These are phyloP conservation scores for Drosophila pandora DNA, from an alignment of 1,140 invertebrate species.

Conservation along the genomic window DNA sequence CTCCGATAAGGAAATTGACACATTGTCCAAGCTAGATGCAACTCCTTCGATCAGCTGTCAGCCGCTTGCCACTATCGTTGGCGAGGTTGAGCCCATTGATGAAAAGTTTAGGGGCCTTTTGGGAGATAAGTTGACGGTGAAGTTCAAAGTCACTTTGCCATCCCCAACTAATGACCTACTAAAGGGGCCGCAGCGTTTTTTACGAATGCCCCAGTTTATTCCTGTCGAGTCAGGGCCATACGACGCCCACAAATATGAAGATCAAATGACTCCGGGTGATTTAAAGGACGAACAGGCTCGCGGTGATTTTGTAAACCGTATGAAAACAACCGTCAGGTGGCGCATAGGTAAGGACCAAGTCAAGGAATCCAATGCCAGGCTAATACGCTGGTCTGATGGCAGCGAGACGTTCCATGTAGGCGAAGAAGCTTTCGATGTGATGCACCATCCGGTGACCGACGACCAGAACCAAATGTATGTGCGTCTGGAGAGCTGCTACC, in stretches of 20 bases:
- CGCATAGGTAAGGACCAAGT: conserved; percentile 9
- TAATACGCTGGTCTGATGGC: conserved; percentile 57
- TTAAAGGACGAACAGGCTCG: conserved; percentile 22
- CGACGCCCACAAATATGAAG: not conserved
- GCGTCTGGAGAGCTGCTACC: conserved; percentile 28
- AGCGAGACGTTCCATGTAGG: conserved; percentile 59
- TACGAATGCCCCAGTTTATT: conserved; percentile 45
- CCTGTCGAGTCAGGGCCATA: conserved; percentile 18
- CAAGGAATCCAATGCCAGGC: conserved; percentile 50
- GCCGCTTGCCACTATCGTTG: too few relatives aligned
- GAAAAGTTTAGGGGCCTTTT: not conserved
- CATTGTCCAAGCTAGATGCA: not conserved
- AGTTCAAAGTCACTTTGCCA: conserved; percentile 38
- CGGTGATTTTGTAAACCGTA: conserved; percentile 18
- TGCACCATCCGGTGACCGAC: conserved; percentile 12
- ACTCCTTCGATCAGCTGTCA: not conserved
- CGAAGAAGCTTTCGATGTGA: conserved; percentile 53
- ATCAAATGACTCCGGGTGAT: conserved; percentile 12
- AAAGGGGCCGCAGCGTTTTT: conserved; percentile 1
- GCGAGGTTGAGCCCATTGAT: not conserved
- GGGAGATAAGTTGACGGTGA: conserved; percentile 15
- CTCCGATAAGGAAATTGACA: not conserved
- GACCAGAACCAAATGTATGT: conserved; percentile 35
- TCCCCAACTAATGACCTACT: not conserved
- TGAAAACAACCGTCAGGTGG: conserved; percentile 56